Evolutionary conservation across 2,888 invertebrate genomes (phyloP).

Genomic region (Chymomyza procnemis): DNA sequence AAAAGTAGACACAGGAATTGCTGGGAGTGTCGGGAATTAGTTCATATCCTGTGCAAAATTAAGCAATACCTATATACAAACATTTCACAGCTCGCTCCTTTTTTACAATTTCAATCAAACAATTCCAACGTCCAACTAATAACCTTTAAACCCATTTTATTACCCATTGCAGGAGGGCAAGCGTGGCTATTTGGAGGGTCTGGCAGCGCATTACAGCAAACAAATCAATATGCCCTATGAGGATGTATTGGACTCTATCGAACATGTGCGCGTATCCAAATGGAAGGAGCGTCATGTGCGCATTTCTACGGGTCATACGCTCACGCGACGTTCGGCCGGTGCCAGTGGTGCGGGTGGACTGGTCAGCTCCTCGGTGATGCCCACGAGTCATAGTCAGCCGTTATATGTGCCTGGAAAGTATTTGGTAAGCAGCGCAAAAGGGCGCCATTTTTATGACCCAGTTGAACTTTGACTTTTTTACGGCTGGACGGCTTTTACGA

Average conservation of each 20-base stretch:
- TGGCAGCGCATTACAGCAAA: conserved; percentile 92
- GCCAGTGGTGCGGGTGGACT: conserved; percentile 59
- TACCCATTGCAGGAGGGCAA: conserved; percentile 85
- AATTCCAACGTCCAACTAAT: background rate
- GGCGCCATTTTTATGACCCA: conserved; percentile 1
- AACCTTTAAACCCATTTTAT: background rate
- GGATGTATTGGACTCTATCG: conserved; percentile 90
- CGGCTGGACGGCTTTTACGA: conserved; percentile 52
- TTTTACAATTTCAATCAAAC: background rate
- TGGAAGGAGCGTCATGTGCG: conserved; percentile 79
- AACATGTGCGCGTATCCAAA: conserved; percentile 85
- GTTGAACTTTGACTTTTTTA: conserved; percentile 56
- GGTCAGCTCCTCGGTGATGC: conserved; percentile 81
- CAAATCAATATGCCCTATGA: conserved; percentile 92
- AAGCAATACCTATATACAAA: background rate
- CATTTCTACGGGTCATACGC: conserved; percentile 76
- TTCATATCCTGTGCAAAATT: background rate
- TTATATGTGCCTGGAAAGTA: conserved; percentile 95
- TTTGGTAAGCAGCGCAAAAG: conserved; percentile 85
- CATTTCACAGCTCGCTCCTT: too few relatives aligned
- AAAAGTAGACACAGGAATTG: background rate
- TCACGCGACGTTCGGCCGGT: conserved; percentile 64
- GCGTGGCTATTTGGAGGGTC: conserved; percentile 90
- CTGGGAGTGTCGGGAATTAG: background rate
- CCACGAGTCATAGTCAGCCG: conserved; percentile 89